Evolutionary conservation across 2,797 vertebrate genomes (phyloP).

Genomic region (Melopsittacus undulatus): DNA sequence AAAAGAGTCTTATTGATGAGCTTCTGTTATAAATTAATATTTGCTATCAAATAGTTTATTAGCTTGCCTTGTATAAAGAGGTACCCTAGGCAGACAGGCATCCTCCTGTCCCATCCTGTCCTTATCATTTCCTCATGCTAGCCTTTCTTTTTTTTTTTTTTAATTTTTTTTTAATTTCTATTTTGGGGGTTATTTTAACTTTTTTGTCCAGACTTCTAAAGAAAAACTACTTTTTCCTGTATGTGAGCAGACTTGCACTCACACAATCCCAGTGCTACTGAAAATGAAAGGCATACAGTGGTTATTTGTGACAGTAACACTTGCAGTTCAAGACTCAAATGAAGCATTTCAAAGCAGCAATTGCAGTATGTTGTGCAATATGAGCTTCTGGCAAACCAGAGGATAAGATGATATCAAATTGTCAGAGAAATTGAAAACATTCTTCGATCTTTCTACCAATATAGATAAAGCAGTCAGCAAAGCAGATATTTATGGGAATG

Average conservation of each 20-base stretch:
- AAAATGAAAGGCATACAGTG: background rate
- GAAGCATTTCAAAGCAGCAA: background rate
- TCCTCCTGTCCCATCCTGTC: background rate
- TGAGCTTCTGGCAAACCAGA: background rate
- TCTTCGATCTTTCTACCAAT: background rate
- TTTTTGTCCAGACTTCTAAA: background rate
- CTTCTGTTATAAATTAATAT: background rate
- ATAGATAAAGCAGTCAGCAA: background rate
- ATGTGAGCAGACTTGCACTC: background rate
- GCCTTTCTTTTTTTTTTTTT: background rate
- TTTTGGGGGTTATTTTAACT: background rate
- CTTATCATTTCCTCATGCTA: background rate
- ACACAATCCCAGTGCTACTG: background rate
- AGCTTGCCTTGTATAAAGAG: background rate
- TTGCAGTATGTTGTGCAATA: background rate
- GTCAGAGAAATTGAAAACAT: background rate
- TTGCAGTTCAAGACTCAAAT: background rate
- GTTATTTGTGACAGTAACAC: background rate
- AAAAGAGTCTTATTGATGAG: background rate
- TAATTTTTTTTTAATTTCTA: background rate
- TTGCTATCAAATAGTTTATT: background rate
- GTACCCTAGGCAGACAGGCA: background rate
- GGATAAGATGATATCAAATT: background rate
- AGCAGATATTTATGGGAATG: background rate
- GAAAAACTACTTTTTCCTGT: background rate